Evolutionary conservation across 2,113 vertebrate genomes (phyloP).

Genomic region (Phrynosoma blainvillii): DNA sequence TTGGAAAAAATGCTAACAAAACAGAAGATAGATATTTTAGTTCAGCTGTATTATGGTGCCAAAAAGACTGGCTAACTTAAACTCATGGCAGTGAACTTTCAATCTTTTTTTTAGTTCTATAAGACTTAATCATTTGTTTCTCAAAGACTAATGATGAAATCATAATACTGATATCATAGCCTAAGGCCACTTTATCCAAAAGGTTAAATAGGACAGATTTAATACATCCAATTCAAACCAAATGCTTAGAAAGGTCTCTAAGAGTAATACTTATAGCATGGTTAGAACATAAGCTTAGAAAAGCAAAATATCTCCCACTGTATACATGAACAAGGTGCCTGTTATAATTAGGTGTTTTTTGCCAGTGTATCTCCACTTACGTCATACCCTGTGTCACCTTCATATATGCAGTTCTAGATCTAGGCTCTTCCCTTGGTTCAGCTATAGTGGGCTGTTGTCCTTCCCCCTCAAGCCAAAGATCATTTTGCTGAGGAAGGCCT

Average conservation of each 20-base stretch:
- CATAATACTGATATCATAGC: background rate
- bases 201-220: background rate
- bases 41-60: background rate
- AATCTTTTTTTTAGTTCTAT: background rate
- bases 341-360: background rate
- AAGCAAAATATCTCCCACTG: background rate
- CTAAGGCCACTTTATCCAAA: background rate
- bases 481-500: background rate
- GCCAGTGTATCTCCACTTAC: background rate
- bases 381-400: background rate
- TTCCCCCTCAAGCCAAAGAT: background rate
- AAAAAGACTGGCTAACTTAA: background rate
- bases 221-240: background rate
- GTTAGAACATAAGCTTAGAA: background rate
- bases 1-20: background rate
- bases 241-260: background rate
- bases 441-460: background rate
- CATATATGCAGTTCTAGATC: background rate
- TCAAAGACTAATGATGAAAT: background rate
- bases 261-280: background rate
- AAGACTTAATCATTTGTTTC: background rate
- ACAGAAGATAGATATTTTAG: background rate
- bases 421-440: background rate
- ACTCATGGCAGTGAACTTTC: background rate
- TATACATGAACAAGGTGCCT: background rate